A percentile compares a stretch with the other conserved stretches of the same genome.
Evolutionary conservation across 2,113 vertebrate species (phyloP).

Genomic region (Suncus etruscus): DNA sequence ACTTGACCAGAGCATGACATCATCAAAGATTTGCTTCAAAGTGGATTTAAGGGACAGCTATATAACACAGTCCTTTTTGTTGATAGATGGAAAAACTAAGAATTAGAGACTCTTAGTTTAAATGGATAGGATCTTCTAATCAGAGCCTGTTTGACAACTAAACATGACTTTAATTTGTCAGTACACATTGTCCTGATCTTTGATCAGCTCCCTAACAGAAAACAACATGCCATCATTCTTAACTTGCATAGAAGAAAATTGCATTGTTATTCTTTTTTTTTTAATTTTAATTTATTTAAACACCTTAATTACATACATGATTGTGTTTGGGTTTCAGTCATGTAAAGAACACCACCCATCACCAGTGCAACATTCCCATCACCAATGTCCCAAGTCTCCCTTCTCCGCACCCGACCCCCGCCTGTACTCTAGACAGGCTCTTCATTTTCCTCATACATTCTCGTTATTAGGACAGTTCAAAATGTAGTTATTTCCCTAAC

Average conservation of each 20-base stretch:
- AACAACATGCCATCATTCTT: conserved; percentile 13
- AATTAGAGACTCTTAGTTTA: background rate
- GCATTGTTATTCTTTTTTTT: conserved; percentile 21
- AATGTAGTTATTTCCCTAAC: too few species aligned
- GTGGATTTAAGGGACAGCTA: background rate
- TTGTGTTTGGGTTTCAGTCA: too few species aligned
- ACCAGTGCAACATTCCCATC: too few species aligned
- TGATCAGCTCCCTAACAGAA: conserved; percentile 10
- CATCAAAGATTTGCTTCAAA: conserved; percentile 32
- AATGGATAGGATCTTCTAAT: conserved; percentile 13
- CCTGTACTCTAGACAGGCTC: too few species aligned
- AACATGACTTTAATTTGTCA: background rate
- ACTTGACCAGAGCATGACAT: conserved; percentile 31
- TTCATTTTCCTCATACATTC: too few species aligned
- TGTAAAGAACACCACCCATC: too few species aligned
- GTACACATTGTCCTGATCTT: background rate
- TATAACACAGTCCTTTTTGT: background rate
- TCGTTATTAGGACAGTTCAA: too few species aligned
- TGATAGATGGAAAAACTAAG: background rate
- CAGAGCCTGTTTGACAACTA: background rate
- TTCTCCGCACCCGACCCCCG: too few species aligned
- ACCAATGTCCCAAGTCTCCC: too few species aligned
- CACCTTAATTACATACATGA: too few species aligned
- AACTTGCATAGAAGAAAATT: conserved; percentile 27
- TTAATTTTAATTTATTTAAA: too few species aligned